A percentile compares a stretch with the other conserved stretches of the same genome.
These are phyloP conservation scores for Drosophila merina DNA, from an alignment of 2,888 invertebrate genomes.

Conservation along the genomic window DNA sequence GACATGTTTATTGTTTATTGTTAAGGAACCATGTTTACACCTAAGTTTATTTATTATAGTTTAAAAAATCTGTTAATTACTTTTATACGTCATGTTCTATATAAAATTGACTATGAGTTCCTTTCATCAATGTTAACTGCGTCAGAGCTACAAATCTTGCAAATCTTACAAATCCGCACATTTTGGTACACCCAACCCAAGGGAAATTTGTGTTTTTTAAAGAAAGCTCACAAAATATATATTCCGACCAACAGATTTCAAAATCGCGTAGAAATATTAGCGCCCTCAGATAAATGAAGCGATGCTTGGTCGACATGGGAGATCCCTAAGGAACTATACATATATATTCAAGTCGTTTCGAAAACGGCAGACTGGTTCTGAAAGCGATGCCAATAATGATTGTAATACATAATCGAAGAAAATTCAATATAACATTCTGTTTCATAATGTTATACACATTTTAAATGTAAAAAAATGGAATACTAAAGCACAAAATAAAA, in stretches of 20 bases:
- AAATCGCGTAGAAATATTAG: constrained; percentile 55
- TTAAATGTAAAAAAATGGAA: constrained; percentile 67
- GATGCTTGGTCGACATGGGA: constrained; percentile 1
- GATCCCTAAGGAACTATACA: constrained; percentile 19
- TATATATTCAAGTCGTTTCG: constrained; percentile 34
- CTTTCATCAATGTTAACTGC: constrained; percentile 65
- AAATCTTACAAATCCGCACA: constrained; percentile 33
- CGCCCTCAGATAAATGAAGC: constrained; percentile 16
- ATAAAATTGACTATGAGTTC: constrained; percentile 65
- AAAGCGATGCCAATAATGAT: constrained; percentile 21
- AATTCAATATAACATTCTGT: constrained; percentile 38
- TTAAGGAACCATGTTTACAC: constrained; percentile 52
- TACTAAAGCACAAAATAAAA: constrained; percentile 46
- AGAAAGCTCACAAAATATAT: neutral
- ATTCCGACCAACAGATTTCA: constrained; percentile 36
- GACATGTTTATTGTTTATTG: constrained; percentile 55
- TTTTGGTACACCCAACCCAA: constrained; percentile 47
- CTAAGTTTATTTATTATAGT: constrained; percentile 74
- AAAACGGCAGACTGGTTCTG: constrained; percentile 28
- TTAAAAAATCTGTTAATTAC: constrained; percentile 62
- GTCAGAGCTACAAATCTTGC: constrained; percentile 22
- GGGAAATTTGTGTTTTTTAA: constrained; percentile 12
- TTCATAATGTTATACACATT: constrained; percentile 63
- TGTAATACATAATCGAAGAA: constrained; percentile 31
- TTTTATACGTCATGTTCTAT: constrained; percentile 52